Conservation (phyloP, 2,113 vertebrate species). For the Sinocyclocheilus anophthalmus region DNA sequence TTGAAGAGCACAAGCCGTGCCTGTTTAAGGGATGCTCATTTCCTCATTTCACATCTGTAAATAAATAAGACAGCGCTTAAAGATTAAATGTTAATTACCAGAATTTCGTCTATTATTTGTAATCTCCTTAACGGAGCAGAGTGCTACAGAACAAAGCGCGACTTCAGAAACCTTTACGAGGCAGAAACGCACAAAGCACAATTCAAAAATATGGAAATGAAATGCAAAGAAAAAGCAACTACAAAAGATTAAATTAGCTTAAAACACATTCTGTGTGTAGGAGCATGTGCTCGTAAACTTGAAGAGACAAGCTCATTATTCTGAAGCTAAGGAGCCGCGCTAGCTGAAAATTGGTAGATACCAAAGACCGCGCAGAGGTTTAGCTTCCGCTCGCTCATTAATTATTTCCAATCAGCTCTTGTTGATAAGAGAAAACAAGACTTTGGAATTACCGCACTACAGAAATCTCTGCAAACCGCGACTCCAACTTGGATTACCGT, state of each 20-base stretch:
- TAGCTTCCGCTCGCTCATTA: constrained; percentile 17
- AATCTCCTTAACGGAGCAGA: constrained; percentile 66
- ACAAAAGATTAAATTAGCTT: constrained; percentile 58
- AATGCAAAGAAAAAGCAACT: constrained; percentile 62
- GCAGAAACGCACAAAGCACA: constrained; percentile 59
- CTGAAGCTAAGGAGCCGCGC: constrained; percentile 13
- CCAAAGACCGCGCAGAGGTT: background rate
- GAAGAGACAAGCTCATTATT: constrained; percentile 44
- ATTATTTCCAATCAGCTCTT: constrained; percentile 31
- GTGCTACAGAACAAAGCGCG: constrained; percentile 62
- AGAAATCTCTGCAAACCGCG: background rate
- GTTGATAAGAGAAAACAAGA: constrained; percentile 36
- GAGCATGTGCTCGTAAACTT: constrained; percentile 32
- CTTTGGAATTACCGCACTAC: constrained; percentile 2
- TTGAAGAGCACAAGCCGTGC: constrained; percentile 39
- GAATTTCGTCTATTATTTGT: constrained; percentile 70
- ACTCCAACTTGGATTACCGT: background rate
- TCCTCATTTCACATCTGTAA: constrained; percentile 60
- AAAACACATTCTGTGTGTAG: constrained; percentile 22
- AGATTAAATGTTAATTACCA: constrained; percentile 76
- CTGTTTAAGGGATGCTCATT: constrained; percentile 47
- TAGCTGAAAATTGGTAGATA: constrained; percentile 25
- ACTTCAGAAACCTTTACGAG: constrained; percentile 62
- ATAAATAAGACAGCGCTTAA: constrained; percentile 67
- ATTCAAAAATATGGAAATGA: constrained; percentile 64